Percentiles rank a stretch among this genome's conserved stretches.
Evolutionary conservation across 2,888 invertebrate genomes (phyloP).

Genomic region (Cremastobaeus sp.): DNA sequence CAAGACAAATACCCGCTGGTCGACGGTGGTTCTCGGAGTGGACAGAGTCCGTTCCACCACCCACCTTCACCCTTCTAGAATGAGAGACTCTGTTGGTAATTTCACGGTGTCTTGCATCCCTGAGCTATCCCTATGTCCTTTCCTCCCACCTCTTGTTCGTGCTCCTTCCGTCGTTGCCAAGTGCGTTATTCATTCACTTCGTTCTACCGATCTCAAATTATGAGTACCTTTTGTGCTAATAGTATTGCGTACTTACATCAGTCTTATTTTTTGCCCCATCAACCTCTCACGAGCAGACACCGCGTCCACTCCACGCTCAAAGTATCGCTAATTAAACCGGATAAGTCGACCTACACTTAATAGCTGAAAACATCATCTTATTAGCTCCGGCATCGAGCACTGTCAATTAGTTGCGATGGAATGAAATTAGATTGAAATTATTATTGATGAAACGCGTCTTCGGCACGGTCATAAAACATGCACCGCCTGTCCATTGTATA

Average conservation of each 20-base stretch:
- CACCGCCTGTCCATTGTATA: conserved; percentile 26
- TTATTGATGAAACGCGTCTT: conserved; percentile 27
- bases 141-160: conserved; percentile 58
- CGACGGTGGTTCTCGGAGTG: conserved; percentile 74
- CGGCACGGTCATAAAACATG: conserved; percentile 25
- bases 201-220: conserved; percentile 66
- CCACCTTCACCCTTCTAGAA: conserved; percentile 70
- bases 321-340: conserved; percentile 19
- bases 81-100: conserved; percentile 80
- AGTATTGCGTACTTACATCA: conserved; percentile 47
- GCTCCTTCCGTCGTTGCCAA: conserved; percentile 62
- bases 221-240: conserved; percentile 68
- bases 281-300: too few species aligned
- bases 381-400: conserved; percentile 6
- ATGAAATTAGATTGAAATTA: conserved; percentile 32
- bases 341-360: conserved; percentile 3
- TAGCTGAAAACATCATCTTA: conserved; percentile 7
- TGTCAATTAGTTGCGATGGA: conserved; percentile 2
- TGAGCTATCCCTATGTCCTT: conserved; percentile 76
- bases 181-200: conserved; percentile 63
- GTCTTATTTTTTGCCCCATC: conserved; percentile 6
- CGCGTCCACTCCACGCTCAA: too few species aligned
- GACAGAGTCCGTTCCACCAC: conserved; percentile 78
- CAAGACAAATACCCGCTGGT: conserved; percentile 78
- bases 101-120: conserved; percentile 82